Evolutionary conservation across 2,797 vertebrate genomes (phyloP).

Genomic region (Sparus aurata): DNA sequence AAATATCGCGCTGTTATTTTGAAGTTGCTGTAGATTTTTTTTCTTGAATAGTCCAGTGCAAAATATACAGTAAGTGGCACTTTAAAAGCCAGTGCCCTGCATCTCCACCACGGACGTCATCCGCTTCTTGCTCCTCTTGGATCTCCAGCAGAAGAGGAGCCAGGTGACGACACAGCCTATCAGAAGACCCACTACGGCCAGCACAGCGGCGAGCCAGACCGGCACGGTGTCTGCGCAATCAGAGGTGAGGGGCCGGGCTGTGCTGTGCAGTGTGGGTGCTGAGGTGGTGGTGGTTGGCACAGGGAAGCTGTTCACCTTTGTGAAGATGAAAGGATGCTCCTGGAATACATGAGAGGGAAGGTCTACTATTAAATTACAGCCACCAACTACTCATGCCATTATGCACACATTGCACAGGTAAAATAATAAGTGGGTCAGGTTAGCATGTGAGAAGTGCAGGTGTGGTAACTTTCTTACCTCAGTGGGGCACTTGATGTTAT

Average conservation of each 20-base stretch:
- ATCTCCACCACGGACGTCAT: constrained; percentile 36
- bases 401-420: neutral
- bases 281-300: constrained; percentile 32
- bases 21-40: neutral
- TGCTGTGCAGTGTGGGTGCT: neutral
- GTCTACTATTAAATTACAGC: constrained; percentile 5
- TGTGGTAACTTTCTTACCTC: constrained; percentile 74
- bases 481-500: constrained; percentile 90
- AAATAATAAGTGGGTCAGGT: constrained; percentile 16
- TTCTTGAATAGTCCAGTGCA: neutral
- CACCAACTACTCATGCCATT: neutral
- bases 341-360: constrained; percentile 67
- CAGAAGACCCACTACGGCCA: constrained; percentile 79
- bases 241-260: constrained; percentile 11
- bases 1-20: constrained; percentile 3
- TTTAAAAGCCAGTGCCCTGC: constrained; percentile 71
- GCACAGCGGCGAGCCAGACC: constrained; percentile 86
- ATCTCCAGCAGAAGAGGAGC: constrained; percentile 72
- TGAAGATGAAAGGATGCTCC: constrained; percentile 92
- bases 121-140: constrained; percentile 21
- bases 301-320: constrained; percentile 84
- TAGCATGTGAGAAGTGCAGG: neutral
- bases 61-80: neutral
- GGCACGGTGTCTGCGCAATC: constrained; percentile 61
- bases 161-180: constrained; percentile 80